These are phyloP conservation scores for Pseudoatta argentina DNA, from an alignment of 1,140 invertebrate genomes.

Conservation along the genomic window DNA sequence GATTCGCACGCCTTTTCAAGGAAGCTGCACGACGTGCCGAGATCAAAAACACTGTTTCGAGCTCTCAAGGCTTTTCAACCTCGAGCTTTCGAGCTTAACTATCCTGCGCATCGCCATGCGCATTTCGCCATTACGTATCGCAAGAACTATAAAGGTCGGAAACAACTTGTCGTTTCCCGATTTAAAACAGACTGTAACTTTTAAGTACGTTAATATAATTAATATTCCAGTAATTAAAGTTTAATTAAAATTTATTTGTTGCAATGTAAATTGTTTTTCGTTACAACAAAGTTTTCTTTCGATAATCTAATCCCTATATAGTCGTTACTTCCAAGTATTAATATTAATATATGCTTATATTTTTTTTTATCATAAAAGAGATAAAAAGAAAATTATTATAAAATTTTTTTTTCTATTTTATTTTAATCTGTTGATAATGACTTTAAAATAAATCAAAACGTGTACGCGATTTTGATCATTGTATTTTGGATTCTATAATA, in stretches of 20 bases:
- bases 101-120: conserved; percentile 25
- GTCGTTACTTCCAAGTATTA: not conserved
- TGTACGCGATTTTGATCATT: too few relatives aligned
- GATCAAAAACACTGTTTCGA: conserved; percentile 60
- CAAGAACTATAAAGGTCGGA: conserved; percentile 34
- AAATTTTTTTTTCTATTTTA: too few relatives aligned
- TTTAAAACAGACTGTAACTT: conserved; percentile 19
- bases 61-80: conserved; percentile 46
- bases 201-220: conserved; percentile 30
- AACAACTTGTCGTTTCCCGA: conserved; percentile 33
- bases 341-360: not conserved
- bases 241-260: conserved; percentile 28
- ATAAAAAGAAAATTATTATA: too few relatives aligned
- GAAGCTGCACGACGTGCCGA: conserved; percentile 45
- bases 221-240: not conserved
- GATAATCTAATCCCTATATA: not conserved
- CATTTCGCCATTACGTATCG: conserved; percentile 32
- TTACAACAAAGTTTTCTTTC: not conserved
- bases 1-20: conserved; percentile 27
- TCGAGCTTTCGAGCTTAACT: conserved; percentile 57
- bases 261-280: not conserved
- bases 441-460: too few relatives aligned
- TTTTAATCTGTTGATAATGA: too few relatives aligned
- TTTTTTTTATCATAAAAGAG: not conserved
- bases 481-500: too few relatives aligned